phyloP scores from a whole-genome alignment of 2,888 invertebrate genomes.

The Tholera decimalis region DNA sequence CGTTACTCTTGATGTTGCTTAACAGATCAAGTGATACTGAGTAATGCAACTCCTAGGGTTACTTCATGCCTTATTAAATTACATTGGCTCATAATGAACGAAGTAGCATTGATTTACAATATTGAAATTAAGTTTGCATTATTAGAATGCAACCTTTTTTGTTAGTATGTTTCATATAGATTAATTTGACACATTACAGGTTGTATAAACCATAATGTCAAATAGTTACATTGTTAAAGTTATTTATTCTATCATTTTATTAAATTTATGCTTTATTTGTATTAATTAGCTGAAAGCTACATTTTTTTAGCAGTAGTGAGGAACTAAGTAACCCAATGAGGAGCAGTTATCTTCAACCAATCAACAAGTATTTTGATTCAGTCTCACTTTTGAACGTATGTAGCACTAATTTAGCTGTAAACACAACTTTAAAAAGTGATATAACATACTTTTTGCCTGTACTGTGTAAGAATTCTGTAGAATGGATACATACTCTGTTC shows the following conservation, averaged over 20 bases:
- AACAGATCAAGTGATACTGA: constrained; percentile 31
- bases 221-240: no score
- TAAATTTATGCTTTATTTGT: neutral
- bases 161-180: neutral
- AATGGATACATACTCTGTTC: neutral
- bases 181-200: constrained; percentile 8
- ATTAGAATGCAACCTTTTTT: constrained; percentile 27
- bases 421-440: constrained; percentile 14
- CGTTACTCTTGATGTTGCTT: constrained; percentile 35
- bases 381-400: neutral
- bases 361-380: constrained; percentile 19
- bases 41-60: constrained; percentile 38
- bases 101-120: constrained; percentile 10
- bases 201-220: constrained; percentile 11
- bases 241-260: neutral
- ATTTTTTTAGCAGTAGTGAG: neutral
- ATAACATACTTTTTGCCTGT: neutral
- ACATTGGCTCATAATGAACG: constrained; percentile 32
- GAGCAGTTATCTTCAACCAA: constrained; percentile 21
- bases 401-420: neutral
- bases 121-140: constrained; percentile 3
- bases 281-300: neutral
- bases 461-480: neutral
- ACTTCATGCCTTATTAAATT: constrained; percentile 48
- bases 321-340: constrained; percentile 18